These are phyloP conservation scores for Ennomos fuscantarius DNA, from an alignment of 2,888 invertebrate genomes.

Conservation along the genomic window DNA sequence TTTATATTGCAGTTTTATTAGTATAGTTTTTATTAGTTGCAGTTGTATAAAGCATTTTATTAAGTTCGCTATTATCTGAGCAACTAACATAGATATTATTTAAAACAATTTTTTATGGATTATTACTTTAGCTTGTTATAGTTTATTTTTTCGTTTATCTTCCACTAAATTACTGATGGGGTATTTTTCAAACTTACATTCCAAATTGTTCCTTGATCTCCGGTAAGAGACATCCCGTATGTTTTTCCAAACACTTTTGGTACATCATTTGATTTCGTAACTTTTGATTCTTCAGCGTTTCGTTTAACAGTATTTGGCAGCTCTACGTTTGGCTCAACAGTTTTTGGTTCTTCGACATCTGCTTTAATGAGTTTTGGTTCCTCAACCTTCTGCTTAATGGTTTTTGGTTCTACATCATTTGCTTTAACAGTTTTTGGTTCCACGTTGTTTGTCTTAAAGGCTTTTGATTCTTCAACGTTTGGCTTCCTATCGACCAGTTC, in stretches of 20 bases:
- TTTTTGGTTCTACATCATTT: background rate
- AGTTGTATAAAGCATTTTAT: too few species aligned
- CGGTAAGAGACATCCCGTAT: constrained; percentile 4
- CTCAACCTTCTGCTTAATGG: background rate
- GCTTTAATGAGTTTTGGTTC: constrained; percentile 6
- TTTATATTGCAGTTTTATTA: too few species aligned
- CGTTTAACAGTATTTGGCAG: background rate
- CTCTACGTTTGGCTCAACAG: background rate
- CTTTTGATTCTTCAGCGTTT: background rate
- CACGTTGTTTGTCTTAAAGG: background rate
- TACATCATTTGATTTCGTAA: background rate
- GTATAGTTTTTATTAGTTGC: too few species aligned
- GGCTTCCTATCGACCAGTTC: background rate
- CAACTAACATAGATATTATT: too few species aligned
- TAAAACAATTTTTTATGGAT: too few species aligned
- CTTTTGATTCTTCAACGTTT: background rate
- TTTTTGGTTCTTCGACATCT: background rate
- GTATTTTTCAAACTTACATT: constrained; percentile 6
- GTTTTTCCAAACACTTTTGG: background rate
- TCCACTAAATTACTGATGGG: too few species aligned
- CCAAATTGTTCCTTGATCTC: constrained; percentile 13
- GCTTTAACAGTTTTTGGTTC: background rate
- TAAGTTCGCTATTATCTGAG: too few species aligned
- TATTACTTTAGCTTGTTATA: too few species aligned
- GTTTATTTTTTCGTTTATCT: too few species aligned